phyloP scores from a whole-genome alignment of 2,113 vertebrate genomes.

The Circaetus cinerascens region DNA sequence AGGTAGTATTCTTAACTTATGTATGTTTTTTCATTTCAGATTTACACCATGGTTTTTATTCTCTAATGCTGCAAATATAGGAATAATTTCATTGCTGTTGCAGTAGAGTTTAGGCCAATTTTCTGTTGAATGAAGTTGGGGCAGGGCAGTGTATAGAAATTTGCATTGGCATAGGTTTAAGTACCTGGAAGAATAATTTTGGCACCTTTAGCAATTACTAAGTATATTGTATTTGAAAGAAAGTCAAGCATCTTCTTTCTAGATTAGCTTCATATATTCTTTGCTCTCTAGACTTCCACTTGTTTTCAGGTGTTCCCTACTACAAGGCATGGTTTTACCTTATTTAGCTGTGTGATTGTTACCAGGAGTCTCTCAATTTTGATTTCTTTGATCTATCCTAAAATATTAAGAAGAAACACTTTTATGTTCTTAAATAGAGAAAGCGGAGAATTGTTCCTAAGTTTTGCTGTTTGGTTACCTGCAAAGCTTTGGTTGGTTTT shows the following conservation, averaged over 20 bases:
- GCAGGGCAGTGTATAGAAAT: background rate
- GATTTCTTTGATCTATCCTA: background rate
- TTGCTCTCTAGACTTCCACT: background rate
- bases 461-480: background rate
- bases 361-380: background rate
- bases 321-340: background rate
- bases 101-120: background rate
- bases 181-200: background rate
- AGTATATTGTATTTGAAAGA: background rate
- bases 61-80: background rate
- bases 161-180: background rate
- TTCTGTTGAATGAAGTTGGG: background rate
- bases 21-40: background rate
- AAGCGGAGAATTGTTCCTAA: background rate
- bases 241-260: background rate
- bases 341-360: background rate
- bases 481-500: background rate
- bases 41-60: background rate
- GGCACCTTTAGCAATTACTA: background rate
- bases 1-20: background rate
- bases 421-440: background rate
- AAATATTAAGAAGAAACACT: background rate
- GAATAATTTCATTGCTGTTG: background rate
- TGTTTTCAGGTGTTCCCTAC: background rate
- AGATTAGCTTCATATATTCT: background rate